Percentiles rank a stretch among this genome's conserved stretches.
Conservation (phyloP, 2,888 invertebrate species). For the Digitonthophagus gazella region DNA sequence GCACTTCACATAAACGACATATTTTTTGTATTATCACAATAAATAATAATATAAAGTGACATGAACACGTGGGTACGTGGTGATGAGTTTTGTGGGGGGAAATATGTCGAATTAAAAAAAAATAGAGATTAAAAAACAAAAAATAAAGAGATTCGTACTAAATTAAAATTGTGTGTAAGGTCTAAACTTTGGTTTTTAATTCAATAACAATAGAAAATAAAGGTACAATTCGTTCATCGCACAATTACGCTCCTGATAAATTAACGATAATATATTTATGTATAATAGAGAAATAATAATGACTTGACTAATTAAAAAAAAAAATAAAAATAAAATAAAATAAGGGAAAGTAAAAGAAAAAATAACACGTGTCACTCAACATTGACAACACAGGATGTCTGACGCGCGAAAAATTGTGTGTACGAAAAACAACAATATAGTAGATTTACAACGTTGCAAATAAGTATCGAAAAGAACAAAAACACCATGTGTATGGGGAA, state of each 20-base stretch:
- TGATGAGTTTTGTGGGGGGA: background rate
- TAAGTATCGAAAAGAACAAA: conserved; percentile 12
- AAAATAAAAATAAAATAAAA: conserved; percentile 24
- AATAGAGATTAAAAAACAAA: conserved; percentile 3
- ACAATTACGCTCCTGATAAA: conserved; percentile 39
- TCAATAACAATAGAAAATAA: conserved; percentile 52
- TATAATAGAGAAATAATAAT: conserved; percentile 43
- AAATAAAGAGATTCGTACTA: conserved; percentile 1
- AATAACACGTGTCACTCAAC: conserved; percentile 34
- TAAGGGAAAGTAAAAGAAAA: conserved; percentile 15
- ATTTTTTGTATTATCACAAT: conserved; percentile 3
- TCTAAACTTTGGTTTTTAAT: conserved; percentile 52
- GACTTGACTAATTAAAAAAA: conserved; percentile 44
- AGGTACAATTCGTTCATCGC: conserved; percentile 50
- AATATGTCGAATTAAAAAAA: background rate
- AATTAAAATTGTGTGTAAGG: conserved; percentile 33
- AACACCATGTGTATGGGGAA: conserved; percentile 35
- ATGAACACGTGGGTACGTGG: background rate
- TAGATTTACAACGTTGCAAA: background rate
- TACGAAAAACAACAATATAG: conserved; percentile 18
- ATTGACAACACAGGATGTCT: conserved; percentile 50
- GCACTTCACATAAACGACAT: conserved; percentile 23
- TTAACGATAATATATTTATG: conserved; percentile 40
- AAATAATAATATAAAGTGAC: conserved; percentile 4
- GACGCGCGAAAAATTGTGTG: conserved; percentile 39